Conservation (phyloP, 2,797 vertebrate species). For the Gastrophryne carolinensis region DNA sequence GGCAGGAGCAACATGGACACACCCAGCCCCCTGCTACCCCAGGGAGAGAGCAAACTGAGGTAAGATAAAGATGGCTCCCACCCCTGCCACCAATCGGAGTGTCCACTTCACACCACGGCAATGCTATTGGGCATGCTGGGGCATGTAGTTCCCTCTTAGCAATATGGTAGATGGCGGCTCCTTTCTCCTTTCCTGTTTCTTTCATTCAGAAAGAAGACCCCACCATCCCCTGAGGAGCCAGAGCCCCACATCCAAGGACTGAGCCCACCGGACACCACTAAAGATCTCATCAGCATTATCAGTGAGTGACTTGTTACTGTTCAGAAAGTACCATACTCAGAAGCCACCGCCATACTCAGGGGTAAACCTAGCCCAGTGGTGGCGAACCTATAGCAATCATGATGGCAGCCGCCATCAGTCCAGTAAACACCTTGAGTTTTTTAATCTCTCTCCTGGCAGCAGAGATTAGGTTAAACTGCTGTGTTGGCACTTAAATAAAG, state of each 20-base stretch:
- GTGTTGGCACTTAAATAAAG: too few relatives aligned
- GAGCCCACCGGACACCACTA: not conserved
- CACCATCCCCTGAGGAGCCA: not conserved
- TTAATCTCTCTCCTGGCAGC: too few relatives aligned
- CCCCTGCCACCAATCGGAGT: not conserved
- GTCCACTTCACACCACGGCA: not conserved
- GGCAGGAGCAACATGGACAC: too few relatives aligned
- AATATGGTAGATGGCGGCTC: not conserved
- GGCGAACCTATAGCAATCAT: too few relatives aligned
- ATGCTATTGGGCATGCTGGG: not conserved
- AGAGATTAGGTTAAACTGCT: too few relatives aligned
- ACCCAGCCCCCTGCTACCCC: too few relatives aligned
- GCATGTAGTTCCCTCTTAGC: not conserved
- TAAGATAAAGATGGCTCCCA: not conserved
- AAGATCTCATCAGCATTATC: not conserved
- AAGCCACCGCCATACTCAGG: too few relatives aligned
- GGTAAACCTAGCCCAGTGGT: too few relatives aligned
- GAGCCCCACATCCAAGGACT: not conserved
- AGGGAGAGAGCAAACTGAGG: too few relatives aligned
- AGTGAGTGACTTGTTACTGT: slow-evolving; percentile 10
- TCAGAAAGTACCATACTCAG: too few relatives aligned
- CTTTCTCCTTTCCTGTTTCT: not conserved
- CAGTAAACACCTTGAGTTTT: too few relatives aligned
- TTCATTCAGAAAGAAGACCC: not conserved
- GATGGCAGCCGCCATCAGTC: too few relatives aligned